Base-by-base conservation (phyloP, 2,888 invertebrate genomes). In the Lasioglossum leucozonium region DNA sequence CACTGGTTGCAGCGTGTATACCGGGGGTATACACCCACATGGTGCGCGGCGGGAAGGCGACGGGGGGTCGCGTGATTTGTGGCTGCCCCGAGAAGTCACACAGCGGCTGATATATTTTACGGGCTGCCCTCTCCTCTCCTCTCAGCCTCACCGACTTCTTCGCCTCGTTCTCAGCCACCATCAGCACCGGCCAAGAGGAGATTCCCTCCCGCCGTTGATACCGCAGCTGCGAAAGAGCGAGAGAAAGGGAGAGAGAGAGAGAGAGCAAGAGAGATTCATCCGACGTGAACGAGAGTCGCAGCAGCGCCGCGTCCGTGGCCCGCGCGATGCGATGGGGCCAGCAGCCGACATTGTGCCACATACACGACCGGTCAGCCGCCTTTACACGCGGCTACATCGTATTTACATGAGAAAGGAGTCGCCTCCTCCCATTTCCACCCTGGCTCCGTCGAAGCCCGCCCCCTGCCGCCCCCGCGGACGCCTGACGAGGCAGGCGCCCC, bases 31-130 rank as follows among this genome's bases (percentile, higher is more conserved):
- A 94, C 94, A 93, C 93, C 93, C 91, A 93, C 93, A 93, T 89
- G 90, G 90, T 72, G 75, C 84, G 81, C 80, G 89, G 85, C 91
- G 92, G 88, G 88, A 88, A 93, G 55, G 88, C 95, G 91, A 93
- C 95, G 93, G 95, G 95, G 94, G 95, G 94, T 94, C 94, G 92
- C 90, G 94, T 95, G 95, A 95, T 95, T 95, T 95, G 95, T 94
- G 94, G 92, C 93, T 93, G 94, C 93, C 93, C 94, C 92, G 92
- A 94, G 93, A 95, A 95, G 95, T 95, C 95, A 93, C 95, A 94
- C 94, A 94, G 94, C 93, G 95, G 93, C 93, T 94, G 95, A 95
- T 95, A 95, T 95, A 95, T 95, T 95, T 95, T 94, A 95, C 94
- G 94, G 94, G 92, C 94, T 92, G 91, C 90, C 92, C 88, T 91